Conservation (phyloP, 2,888 invertebrate genomes). For the Melanchra persicariae region DNA sequence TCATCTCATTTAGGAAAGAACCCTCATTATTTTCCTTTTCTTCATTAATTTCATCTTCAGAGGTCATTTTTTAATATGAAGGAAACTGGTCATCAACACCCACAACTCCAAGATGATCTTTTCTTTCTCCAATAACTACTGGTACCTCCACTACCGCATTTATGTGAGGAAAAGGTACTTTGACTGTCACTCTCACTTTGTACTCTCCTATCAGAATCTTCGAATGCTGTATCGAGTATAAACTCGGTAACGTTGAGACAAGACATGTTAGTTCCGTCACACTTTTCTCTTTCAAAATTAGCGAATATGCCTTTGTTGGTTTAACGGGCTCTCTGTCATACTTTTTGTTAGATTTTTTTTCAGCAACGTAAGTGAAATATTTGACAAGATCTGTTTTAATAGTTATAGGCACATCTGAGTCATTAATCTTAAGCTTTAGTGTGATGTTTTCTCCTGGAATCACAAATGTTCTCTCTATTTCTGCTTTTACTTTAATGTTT, state of each 20-base stretch:
- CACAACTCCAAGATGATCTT: neutral
- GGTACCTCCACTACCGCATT: slow-evolving; percentile 65
- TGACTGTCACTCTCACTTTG: slow-evolving; percentile 62
- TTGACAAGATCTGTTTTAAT: slow-evolving; percentile 46
- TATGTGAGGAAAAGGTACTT: slow-evolving; percentile 66
- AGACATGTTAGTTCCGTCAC: slow-evolving; percentile 35
- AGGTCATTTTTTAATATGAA: neutral
- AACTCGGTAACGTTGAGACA: slow-evolving; percentile 52
- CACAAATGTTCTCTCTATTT: slow-evolving; percentile 49
- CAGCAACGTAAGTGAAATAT: slow-evolving; percentile 37
- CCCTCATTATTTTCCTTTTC: too few relatives aligned
- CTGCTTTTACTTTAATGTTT: slow-evolving; percentile 34
- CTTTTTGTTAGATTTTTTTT: neutral
- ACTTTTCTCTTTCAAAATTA: slow-evolving; percentile 51
- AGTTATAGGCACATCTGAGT: slow-evolving; percentile 25
- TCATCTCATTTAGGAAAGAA: neutral
- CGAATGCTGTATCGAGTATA: slow-evolving; percentile 68
- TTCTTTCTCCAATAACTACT: slow-evolving; percentile 66
- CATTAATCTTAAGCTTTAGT: slow-evolving; percentile 35
- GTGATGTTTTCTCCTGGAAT: slow-evolving; percentile 53
- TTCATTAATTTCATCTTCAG: neutral
- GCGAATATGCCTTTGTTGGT: slow-evolving; percentile 22
- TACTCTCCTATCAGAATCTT: slow-evolving; percentile 65
- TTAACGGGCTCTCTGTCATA: slow-evolving; percentile 26
- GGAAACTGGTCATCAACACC: neutral